A percentile compares a stretch with the other conserved stretches of the same genome.
Conservation (phyloP, 2,888 invertebrate genomes). For the Formica aserva region DNA sequence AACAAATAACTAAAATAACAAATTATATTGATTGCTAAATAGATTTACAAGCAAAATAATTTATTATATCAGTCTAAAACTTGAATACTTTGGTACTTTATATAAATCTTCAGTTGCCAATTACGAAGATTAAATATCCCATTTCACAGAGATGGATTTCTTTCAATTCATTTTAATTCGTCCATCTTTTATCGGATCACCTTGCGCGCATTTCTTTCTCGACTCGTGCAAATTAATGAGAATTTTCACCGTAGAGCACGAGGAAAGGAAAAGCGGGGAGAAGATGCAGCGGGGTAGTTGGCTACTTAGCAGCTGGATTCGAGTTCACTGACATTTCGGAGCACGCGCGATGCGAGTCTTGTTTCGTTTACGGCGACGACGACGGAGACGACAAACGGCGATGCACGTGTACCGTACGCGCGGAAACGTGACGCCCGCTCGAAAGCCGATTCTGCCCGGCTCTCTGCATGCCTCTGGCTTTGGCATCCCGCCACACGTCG, state of each 20-base stretch:
- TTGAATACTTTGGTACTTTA: background rate
- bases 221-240: constrained; percentile 43
- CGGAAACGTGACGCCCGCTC: constrained; percentile 19
- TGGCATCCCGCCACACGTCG: constrained; percentile 18
- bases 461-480: background rate
- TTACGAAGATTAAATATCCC: background rate
- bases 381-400: background rate
- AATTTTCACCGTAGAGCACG: constrained; percentile 29
- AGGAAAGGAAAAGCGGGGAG: background rate
- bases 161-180: background rate
- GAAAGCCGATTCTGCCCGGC: background rate
- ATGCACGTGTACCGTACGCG: constrained; percentile 21
- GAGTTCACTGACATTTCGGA: constrained; percentile 75
- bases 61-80: background rate
- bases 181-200: background rate
- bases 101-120: background rate
- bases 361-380: constrained; percentile 51
- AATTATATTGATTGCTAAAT: background rate
- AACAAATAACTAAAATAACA: no score
- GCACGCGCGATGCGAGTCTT: constrained; percentile 71
- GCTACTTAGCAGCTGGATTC: constrained; percentile 62
- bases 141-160: constrained; percentile 35
- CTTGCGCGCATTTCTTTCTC: constrained; percentile 41
- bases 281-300: constrained; percentile 32
- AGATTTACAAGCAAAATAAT: background rate